Conservation (phyloP, 2,113 vertebrate genomes). For the Trichomycterus rosablanca region DNA sequence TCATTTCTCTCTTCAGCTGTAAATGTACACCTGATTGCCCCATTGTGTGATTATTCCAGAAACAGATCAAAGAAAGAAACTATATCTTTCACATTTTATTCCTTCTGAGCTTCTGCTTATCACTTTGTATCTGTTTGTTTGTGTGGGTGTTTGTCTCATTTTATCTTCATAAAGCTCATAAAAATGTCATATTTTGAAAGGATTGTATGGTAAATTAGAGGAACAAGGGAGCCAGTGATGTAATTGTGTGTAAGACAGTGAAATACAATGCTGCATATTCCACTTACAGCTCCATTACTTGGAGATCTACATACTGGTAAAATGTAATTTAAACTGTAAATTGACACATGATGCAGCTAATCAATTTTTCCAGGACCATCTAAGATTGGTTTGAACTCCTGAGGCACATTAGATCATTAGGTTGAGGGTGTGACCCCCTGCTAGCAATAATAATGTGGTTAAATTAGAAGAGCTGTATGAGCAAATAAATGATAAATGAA, state of each 20-base stretch:
- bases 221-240: slow-evolving; percentile 7
- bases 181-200: neutral
- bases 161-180: slow-evolving; percentile 10
- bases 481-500: too few species aligned
- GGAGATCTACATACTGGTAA: neutral
- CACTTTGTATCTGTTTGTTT: too few species aligned
- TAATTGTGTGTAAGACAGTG: slow-evolving; percentile 5
- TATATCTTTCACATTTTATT: too few species aligned
- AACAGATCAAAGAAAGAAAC: too few species aligned
- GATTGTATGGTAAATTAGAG: neutral
- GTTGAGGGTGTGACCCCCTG: too few species aligned
- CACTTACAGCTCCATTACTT: slow-evolving; percentile 1
- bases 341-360: neutral
- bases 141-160: slow-evolving; percentile 21
- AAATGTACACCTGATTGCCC: too few species aligned
- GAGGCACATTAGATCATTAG: too few species aligned
- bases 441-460: too few species aligned
- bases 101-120: too few species aligned
- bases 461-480: too few species aligned
- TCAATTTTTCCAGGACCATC: neutral
- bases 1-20: too few species aligned
- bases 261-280: slow-evolving; percentile 7
- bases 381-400: neutral
- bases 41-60: too few species aligned
- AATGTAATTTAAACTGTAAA: slow-evolving; percentile 7